Conservation (phyloP, 2,888 invertebrate genomes). For the Papilio elwesi region DNA sequence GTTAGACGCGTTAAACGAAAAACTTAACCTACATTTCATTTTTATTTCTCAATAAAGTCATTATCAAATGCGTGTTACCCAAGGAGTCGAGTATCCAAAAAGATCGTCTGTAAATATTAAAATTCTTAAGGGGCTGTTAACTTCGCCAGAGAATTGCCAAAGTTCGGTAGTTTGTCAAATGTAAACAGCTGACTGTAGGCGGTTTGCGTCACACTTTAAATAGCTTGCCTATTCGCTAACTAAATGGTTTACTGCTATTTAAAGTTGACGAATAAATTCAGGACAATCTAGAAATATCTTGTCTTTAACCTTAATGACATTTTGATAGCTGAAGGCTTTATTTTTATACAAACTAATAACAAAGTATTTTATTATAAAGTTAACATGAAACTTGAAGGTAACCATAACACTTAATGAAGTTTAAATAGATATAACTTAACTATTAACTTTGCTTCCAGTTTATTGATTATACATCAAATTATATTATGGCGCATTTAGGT, state of each 20-base stretch:
- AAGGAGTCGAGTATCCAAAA: conserved; percentile 9
- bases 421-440: too few relatives aligned
- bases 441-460: too few relatives aligned
- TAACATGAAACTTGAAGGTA: too few relatives aligned
- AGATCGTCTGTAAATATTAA: conserved; percentile 10
- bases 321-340: background rate
- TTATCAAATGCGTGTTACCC: background rate
- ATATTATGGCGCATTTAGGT: too few relatives aligned
- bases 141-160: conserved; percentile 1
- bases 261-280: background rate
- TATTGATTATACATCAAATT: too few relatives aligned
- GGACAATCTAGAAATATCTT: background rate
- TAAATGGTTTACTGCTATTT: conserved; percentile 20
- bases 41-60: conserved; percentile 1
- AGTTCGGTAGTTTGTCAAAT: conserved; percentile 30
- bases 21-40: background rate
- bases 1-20: background rate
- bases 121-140: conserved; percentile 23
- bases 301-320: background rate
- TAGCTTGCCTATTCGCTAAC: conserved; percentile 4
- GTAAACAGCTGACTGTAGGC: conserved; percentile 25
- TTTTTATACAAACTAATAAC: too few relatives aligned
- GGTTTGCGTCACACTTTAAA: conserved; percentile 23
- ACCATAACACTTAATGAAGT: too few relatives aligned
- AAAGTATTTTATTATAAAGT: too few relatives aligned